These are phyloP conservation scores for Tubulanus polymorphus DNA, from an alignment of 2,888 invertebrate species.

Conservation along the genomic window DNA sequence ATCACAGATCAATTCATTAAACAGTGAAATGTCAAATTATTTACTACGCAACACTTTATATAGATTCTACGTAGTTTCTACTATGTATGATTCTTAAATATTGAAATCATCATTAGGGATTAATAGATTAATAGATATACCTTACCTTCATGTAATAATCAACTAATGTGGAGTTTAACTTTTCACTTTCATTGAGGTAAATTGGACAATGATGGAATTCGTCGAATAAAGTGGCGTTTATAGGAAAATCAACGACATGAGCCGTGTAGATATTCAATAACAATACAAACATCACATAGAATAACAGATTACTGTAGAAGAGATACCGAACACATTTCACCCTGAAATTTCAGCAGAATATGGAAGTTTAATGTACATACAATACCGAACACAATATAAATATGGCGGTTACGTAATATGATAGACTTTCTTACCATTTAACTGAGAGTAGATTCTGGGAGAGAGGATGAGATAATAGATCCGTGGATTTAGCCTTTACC, in stretches of 20 bases:
- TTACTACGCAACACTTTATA: no score
- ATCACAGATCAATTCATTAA: no score
- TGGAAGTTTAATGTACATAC: background rate
- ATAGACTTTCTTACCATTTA: conserved; percentile 69
- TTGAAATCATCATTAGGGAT: no score
- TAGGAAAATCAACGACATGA: background rate
- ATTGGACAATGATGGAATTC: background rate
- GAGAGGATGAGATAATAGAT: conserved; percentile 76
- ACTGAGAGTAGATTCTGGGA: conserved; percentile 84
- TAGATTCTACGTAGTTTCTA: no score
- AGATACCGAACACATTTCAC: background rate
- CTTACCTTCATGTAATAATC: background rate
- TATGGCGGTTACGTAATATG: background rate
- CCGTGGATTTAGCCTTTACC: conserved; percentile 81
- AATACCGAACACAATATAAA: background rate
- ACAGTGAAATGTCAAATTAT: no score
- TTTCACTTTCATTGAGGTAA: background rate
- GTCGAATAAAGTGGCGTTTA: background rate
- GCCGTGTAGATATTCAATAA: background rate
- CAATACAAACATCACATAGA: background rate
- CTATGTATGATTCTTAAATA: no score
- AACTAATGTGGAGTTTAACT: background rate
- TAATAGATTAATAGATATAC: no score
- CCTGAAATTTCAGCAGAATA: background rate
- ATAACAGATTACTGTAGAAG: background rate